phyloP scores from a whole-genome alignment of 2,113 vertebrate species.

The Ploceus nigricollis region DNA sequence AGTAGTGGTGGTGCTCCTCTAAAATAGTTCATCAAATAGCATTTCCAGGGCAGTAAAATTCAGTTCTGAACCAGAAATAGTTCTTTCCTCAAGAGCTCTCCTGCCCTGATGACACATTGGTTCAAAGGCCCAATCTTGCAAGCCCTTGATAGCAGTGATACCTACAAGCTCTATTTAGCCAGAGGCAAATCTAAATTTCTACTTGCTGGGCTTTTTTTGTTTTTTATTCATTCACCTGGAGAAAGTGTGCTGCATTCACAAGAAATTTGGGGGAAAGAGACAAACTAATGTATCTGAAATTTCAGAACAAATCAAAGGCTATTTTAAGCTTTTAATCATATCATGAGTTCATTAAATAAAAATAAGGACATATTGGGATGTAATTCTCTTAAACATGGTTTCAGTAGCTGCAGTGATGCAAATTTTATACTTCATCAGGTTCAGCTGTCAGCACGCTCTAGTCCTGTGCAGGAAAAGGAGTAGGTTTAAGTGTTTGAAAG shows the following conservation, averaged over 20 bases:
- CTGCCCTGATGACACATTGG: not conserved
- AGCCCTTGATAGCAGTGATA: not conserved
- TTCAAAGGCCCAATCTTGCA: not conserved
- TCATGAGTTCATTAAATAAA: not conserved
- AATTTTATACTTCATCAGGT: not conserved
- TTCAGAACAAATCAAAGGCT: not conserved
- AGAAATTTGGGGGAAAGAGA: not conserved
- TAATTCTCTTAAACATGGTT: not conserved
- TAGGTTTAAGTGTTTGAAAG: not conserved
- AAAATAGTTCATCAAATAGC: not conserved
- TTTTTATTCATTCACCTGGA: not conserved
- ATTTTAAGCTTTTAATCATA: not conserved
- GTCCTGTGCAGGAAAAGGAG: not conserved
- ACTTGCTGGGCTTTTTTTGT: not conserved
- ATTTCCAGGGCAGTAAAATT: not conserved
- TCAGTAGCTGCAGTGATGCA: not conserved
- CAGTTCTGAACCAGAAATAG: not conserved
- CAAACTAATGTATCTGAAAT: not conserved
- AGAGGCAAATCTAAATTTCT: not conserved
- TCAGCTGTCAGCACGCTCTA: not conserved
- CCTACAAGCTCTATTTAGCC: accelerated
- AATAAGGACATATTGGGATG: not conserved
- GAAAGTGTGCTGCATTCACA: not conserved
- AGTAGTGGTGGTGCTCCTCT: not conserved
- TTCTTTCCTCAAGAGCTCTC: not conserved